phyloP scores from a whole-genome alignment of 2,797 vertebrate genomes.

The Chiloscyllium punctatum region DNA sequence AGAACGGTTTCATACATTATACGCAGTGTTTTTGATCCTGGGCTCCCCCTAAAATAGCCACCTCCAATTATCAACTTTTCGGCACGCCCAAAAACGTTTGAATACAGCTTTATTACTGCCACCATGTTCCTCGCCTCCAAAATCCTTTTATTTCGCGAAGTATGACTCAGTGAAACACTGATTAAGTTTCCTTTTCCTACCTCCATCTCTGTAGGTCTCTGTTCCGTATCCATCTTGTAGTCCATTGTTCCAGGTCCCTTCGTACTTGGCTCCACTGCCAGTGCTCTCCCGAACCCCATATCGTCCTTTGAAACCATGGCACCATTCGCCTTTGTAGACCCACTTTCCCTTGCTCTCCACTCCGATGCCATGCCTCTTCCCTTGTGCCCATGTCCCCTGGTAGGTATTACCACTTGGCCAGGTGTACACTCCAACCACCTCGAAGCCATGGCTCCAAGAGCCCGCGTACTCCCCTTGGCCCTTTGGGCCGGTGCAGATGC shows the following conservation, averaged over 20 bases:
- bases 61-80: neutral
- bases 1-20: neutral
- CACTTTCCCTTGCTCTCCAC: constrained; percentile 97
- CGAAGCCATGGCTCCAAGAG: constrained; percentile 95
- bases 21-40: too few species aligned
- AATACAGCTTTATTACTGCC: neutral
- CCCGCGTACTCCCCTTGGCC: constrained; percentile 97
- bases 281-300: constrained; percentile 91
- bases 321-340: constrained; percentile 98
- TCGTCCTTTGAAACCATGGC: constrained; percentile 96
- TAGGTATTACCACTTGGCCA: constrained; percentile 99
- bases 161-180: neutral
- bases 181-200: constrained; percentile 58
- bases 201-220: constrained; percentile 97
- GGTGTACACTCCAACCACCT: constrained; percentile 96
- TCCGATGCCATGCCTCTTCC: constrained; percentile 93
- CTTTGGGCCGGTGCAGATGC: constrained; percentile 97
- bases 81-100: neutral
- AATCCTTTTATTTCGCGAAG: neutral
- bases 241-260: constrained; percentile 97
- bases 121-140: neutral
- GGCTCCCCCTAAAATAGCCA: neutral
- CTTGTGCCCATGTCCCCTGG: constrained; percentile 97
- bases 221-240: constrained; percentile 97
- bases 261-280: constrained; percentile 87